Conservation (phyloP, 2,888 invertebrate genomes). For the Dynastes hyllus region DNA sequence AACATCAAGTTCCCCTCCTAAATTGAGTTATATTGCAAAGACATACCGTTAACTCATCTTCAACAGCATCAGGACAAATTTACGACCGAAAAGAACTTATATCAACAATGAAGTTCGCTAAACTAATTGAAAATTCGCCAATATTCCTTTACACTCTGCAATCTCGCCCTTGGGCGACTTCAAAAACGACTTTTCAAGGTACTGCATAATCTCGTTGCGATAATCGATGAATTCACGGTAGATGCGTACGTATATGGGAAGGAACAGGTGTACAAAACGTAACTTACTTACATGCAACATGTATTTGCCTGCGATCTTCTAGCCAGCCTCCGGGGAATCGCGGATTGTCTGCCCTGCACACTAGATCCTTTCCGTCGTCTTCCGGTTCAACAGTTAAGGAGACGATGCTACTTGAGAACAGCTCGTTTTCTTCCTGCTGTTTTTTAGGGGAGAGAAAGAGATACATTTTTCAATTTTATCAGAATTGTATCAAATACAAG, state of each 20-base stretch:
- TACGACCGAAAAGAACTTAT: too few species aligned
- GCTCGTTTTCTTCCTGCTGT: slow-evolving; percentile 77
- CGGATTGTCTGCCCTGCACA: slow-evolving; percentile 90
- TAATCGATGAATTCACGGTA: not conserved
- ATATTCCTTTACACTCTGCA: too few species aligned
- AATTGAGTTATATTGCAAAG: too few species aligned
- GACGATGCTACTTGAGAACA: slow-evolving; percentile 83
- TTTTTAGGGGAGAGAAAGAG: slow-evolving; percentile 48
- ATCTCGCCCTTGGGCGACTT: too few species aligned
- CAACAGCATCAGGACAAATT: too few species aligned
- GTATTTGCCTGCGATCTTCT: slow-evolving; percentile 84
- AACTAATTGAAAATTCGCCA: too few species aligned
- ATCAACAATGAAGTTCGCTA: too few species aligned
- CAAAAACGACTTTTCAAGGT: too few species aligned
- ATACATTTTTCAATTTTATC: not conserved
- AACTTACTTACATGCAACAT: slow-evolving; percentile 86
- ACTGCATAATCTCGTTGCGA: too few species aligned
- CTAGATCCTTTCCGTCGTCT: slow-evolving; percentile 87
- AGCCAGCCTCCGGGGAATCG: slow-evolving; percentile 88
- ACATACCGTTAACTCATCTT: too few species aligned
- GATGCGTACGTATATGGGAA: not conserved
- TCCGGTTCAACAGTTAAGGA: slow-evolving; percentile 84
- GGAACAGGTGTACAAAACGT: slow-evolving; percentile 51
- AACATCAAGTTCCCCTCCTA: too few species aligned
- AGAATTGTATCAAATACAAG: slow-evolving; percentile 5